Conservation (phyloP, 2,888 invertebrate species). For the Elegia similella region DNA sequence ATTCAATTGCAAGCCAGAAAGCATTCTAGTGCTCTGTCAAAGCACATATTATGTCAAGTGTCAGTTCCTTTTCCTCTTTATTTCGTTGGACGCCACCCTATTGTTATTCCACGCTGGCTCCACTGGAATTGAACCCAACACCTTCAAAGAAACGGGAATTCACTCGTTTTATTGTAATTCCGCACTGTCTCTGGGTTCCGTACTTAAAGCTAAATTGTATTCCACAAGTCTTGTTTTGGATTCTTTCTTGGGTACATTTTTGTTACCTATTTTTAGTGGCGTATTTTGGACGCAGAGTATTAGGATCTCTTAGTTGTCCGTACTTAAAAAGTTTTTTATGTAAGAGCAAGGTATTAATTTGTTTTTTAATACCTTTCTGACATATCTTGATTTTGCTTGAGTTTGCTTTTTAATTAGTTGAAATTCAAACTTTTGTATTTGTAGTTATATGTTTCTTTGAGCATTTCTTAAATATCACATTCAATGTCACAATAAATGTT, state of each 20-base stretch:
- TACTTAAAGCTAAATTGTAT: slow-evolving; percentile 12
- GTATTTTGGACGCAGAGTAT: background rate
- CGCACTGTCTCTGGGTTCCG: slow-evolving; percentile 44
- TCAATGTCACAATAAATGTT: too few relatives aligned
- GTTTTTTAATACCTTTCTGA: too few relatives aligned
- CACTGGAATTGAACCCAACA: slow-evolving; percentile 45
- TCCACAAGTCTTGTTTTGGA: background rate
- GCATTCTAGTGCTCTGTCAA: background rate
- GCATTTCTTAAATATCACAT: too few relatives aligned
- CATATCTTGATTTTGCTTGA: too few relatives aligned
- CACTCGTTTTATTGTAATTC: slow-evolving; percentile 63
- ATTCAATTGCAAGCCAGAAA: too few relatives aligned
- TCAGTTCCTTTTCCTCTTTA: background rate
- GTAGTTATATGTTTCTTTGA: too few relatives aligned
- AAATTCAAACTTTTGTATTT: too few relatives aligned
- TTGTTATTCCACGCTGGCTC: slow-evolving; percentile 50
- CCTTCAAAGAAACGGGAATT: slow-evolving; percentile 57
- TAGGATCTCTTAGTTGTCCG: background rate
- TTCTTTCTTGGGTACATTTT: slow-evolving; percentile 1
- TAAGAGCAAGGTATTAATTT: too few relatives aligned
- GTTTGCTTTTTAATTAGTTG: too few relatives aligned
- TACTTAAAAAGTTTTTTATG: background rate
- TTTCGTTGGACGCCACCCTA: slow-evolving; percentile 31
- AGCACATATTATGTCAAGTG: background rate
- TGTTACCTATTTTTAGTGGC: slow-evolving; percentile 1